Base-by-base conservation (phyloP, 2,888 invertebrate species). In the Copidosoma aretas region DNA sequence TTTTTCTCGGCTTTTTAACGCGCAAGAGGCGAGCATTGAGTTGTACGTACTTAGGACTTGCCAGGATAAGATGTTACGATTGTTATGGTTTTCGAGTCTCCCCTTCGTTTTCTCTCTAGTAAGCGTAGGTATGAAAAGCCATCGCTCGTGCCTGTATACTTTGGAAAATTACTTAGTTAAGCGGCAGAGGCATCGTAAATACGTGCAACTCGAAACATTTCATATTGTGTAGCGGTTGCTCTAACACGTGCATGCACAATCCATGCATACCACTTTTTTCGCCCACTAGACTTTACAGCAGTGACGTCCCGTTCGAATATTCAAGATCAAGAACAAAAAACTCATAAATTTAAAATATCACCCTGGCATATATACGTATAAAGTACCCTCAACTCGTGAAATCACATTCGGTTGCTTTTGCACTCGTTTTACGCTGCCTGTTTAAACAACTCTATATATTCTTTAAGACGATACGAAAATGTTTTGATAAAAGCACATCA, bases 121-220 rank as follows among this genome's bases (percentile, higher is more conserved):
- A 41, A 32, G 12, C 43, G n/a, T 10, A 22, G 41, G 14, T 56
- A 49, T 21, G 54, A 68, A 64, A 64, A 68, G 61, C 52, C 58
- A 53, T 64, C 57, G 57, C 8, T 32, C 8, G 32, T 32, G 32
- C 8, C 32, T 32, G 4, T 64, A 22, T 61, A 41, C 43, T 25
- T 51, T 22, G 51, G 52, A 64, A 64, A 64, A 70, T 57, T 59
- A 66, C 66, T 70, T 53, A 25, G 63, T 70, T 70, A 66, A 70
- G 52, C 39, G 59, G 41, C n/a, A 41, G 51, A 62, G n/a, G n/a
- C n/a, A n/a, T n/a, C n/a, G n/a, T n/a, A 65, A 57, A 65, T 64
- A 64, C 54, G 49, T 19, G 58, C 49, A 24, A 22, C 32, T 52
- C 3, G 21, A 60, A 57, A 32, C 25, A 51, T 25, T 51, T 60